phyloP scores from a whole-genome alignment of 2,113 vertebrate genomes.

The Seriola aureovittata region DNA sequence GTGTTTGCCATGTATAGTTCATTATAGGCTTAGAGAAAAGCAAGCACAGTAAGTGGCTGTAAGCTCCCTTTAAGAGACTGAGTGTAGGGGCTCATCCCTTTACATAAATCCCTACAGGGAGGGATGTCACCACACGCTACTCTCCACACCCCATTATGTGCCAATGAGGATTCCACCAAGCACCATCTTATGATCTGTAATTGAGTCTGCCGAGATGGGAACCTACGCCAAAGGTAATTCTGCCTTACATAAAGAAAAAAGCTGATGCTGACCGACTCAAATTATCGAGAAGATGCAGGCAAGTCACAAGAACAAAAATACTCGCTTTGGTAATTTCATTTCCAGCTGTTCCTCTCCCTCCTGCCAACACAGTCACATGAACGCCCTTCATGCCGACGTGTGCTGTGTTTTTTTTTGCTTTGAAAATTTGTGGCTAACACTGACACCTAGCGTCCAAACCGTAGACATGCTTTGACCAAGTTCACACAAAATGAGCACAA shows the following conservation, averaged over 20 bases:
- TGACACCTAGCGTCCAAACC: constrained; percentile 59
- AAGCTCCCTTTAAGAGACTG: constrained; percentile 48
- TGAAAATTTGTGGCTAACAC: constrained; percentile 17
- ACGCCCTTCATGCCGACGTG: constrained; percentile 20
- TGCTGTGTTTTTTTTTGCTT: too few species aligned
- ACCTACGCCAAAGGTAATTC: background rate
- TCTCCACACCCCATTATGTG: constrained; percentile 22
- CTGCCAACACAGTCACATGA: constrained; percentile 34
- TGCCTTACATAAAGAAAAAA: background rate
- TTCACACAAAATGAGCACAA: background rate
- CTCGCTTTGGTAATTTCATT: constrained; percentile 57
- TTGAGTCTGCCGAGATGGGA: background rate
- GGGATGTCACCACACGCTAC: constrained; percentile 58
- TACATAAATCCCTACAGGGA: constrained; percentile 56
- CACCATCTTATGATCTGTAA: constrained; percentile 45
- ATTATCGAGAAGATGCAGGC: background rate
- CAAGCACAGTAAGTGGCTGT: constrained; percentile 40
- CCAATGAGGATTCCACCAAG: constrained; percentile 18
- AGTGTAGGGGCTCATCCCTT: constrained; percentile 63
- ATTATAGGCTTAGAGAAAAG: constrained; percentile 16
- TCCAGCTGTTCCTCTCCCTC: constrained; percentile 68
- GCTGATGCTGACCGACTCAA: constrained; percentile 1
- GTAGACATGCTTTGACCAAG: background rate
- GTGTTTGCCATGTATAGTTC: background rate
- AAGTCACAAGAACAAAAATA: constrained; percentile 43